These are phyloP conservation scores for Seira musarum DNA, from an alignment of 2,888 invertebrate genomes.

Conservation along the genomic window DNA sequence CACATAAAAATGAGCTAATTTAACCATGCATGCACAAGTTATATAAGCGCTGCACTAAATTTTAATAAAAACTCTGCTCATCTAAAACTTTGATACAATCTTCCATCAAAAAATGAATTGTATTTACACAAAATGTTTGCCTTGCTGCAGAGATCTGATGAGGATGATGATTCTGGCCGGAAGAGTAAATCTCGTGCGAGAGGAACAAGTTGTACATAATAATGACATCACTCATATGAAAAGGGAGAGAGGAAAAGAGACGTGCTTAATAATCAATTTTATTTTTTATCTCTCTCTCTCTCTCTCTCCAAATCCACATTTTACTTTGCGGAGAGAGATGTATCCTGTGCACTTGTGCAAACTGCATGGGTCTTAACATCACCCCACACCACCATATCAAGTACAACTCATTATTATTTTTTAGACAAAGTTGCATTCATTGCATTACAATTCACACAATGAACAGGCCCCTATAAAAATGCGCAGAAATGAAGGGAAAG, in stretches of 20 bases:
- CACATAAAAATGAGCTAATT: too few relatives aligned
- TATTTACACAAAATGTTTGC: too few relatives aligned
- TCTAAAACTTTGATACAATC: too few relatives aligned
- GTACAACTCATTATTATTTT: neutral
- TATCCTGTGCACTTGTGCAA: neutral
- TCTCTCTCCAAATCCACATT: neutral
- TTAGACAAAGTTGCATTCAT: neutral
- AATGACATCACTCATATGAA: constrained; percentile 33
- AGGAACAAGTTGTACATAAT: constrained; percentile 41
- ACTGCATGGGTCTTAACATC: neutral
- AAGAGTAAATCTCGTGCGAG: constrained; percentile 53
- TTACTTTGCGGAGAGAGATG: neutral
- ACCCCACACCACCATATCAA: too few relatives aligned
- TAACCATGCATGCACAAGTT: too few relatives aligned
- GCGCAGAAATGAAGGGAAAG: constrained; percentile 17
- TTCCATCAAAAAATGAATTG: too few relatives aligned
- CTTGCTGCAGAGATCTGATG: too few relatives aligned
- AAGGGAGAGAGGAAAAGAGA: constrained; percentile 13
- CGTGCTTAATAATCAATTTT: constrained; percentile 35
- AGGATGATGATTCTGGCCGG: constrained; percentile 41
- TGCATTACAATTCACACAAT: constrained; percentile 27
- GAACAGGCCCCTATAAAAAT: neutral
- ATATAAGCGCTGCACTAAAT: too few relatives aligned
- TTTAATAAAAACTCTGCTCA: too few relatives aligned
- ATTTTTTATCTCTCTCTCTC: neutral